These are phyloP conservation scores for Halcyon leucocephala DNA, from an alignment of 2,797 vertebrate genomes.

Conservation along the genomic window DNA sequence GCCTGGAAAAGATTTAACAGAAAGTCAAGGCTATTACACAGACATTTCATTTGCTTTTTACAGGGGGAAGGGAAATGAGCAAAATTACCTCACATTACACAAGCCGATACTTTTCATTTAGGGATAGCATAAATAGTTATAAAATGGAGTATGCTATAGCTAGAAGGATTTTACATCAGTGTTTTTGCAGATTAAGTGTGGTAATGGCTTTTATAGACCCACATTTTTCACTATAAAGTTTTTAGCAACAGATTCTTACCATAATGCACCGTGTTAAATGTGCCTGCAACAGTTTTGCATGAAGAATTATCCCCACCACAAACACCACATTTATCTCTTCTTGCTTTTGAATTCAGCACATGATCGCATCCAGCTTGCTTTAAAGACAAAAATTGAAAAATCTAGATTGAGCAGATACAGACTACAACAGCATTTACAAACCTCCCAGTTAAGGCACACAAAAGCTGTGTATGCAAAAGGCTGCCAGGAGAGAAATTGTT, in stretches of 20 bases:
- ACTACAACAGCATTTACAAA: conserved; percentile 46
- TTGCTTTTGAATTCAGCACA: conserved; percentile 97
- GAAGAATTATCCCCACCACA: conserved; percentile 99
- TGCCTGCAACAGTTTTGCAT: conserved; percentile 95
- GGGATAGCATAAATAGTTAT: conserved; percentile 28
- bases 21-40: conserved; percentile 25
- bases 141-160: conserved; percentile 5
- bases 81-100: conserved; percentile 7
- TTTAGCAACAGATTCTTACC: conserved; percentile 84
- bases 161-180: conserved; percentile 9
- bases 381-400: conserved; percentile 77
- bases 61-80: not conserved
- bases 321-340: conserved; percentile 98
- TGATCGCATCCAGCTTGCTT: conserved; percentile 99
- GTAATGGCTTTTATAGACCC: conserved; percentile 32
- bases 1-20: conserved; percentile 80
- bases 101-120: conserved; percentile 32
- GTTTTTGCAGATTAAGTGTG: conserved; percentile 28
- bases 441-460: conserved; percentile 47
- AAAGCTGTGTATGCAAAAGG: conserved; percentile 30
- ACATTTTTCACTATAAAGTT: conserved; percentile 42
- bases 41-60: conserved; percentile 15
- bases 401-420: conserved; percentile 57
- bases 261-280: conserved; percentile 94
- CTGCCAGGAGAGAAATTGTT: not conserved